Conservation (phyloP, 2,888 invertebrate species). For the Conistra vaccinii region DNA sequence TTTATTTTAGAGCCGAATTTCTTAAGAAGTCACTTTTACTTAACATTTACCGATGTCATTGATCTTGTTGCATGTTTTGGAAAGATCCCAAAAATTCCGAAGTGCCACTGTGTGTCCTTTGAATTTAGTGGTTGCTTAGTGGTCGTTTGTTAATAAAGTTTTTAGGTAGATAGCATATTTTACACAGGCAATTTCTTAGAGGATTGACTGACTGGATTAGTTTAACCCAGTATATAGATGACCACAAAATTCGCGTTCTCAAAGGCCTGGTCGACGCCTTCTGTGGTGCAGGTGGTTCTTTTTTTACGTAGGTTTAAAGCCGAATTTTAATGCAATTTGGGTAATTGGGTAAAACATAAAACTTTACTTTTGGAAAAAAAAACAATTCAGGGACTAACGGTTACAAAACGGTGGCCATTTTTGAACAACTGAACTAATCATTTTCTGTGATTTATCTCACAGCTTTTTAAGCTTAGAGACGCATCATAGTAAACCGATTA, state of each 20-base stretch:
- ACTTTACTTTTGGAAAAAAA: no score
- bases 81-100: slow-evolving; percentile 32
- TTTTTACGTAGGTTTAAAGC: not conserved
- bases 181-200: not conserved
- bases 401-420: no score
- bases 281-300: not conserved
- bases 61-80: slow-evolving; percentile 42
- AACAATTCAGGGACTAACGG: not conserved
- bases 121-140: slow-evolving; percentile 4
- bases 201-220: not conserved
- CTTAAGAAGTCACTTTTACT: slow-evolving; percentile 19
- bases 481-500: slow-evolving; percentile 15
- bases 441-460: not conserved
- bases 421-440: not conserved
- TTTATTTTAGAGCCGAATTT: slow-evolving; percentile 34
- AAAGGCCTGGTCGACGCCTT: no score
- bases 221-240: not conserved
- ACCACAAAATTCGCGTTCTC: no score
- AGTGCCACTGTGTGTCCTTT: not conserved
- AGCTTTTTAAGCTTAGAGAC: not conserved
- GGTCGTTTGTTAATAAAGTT: not conserved
- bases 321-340: not conserved
- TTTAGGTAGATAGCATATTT: not conserved
- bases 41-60: slow-evolving; percentile 41
- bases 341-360: no score